Evolutionary conservation across 2,888 invertebrate genomes (phyloP), one percentile per base, ranked within the genome.

Genomic region (Coenonympha glycerion): DNA sequence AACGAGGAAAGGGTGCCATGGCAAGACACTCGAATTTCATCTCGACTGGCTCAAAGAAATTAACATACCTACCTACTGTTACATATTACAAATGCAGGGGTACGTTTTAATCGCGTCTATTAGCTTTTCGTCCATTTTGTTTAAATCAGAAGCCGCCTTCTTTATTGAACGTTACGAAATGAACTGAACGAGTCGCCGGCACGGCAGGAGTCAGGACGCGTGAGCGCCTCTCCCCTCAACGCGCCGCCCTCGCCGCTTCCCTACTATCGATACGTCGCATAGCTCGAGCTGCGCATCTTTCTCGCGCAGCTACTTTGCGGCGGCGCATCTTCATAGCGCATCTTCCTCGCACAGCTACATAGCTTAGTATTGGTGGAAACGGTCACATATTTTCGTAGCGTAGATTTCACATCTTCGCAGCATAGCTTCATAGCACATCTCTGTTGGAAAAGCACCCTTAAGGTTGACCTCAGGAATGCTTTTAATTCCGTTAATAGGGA

Each of bases 341-440:
- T n/a, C 44, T 44, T 44, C 36, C 30, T 37, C 31, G 49, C 44
- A 19, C 49, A 13, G 30, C 44, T 49, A 44, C 39, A 49, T 37
- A 42, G 30, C 49, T 42, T 37, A 44, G 28, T n/a, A 44, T 49
- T 11, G 41, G 26, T 44, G 49, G 49, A 49, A 49, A 49, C 34
- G 37, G 44, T 49, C 49, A 44, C 9, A 44, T 34, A 42, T 33
- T 37, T 44, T 49, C 44, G 15, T 36, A 41, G 37, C 47, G 30
- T 47, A 36, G 33, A 26, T 49, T 30, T 41, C 41, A 41, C 39
- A 37, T 24, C 26, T 41, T 41, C 28, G 26, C 41, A 41, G 26
- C 41, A 37, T 47, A 47, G 47, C 47, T 19, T 15, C 41, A 47
- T 47, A 47, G 47, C 47, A 37, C 47, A 47, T 47, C 13, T 47